These are phyloP conservation scores for Stomatorhinus ivindoensis DNA, from an alignment of 2,113 vertebrate species.

Conservation along the genomic window DNA sequence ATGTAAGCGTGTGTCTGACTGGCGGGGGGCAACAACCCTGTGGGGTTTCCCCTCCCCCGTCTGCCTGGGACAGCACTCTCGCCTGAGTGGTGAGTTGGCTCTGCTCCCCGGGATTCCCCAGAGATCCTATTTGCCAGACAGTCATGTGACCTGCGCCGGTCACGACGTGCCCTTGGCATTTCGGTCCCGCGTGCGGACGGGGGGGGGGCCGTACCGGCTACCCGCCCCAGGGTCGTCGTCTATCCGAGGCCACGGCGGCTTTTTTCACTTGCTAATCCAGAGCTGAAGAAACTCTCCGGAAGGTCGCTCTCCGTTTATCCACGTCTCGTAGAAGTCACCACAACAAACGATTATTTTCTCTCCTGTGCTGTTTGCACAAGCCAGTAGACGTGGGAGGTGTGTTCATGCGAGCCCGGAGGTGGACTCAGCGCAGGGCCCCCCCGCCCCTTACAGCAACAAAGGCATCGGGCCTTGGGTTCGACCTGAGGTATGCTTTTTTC, in stretches of 20 bases:
- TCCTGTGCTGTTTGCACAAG: not conserved
- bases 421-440: not conserved
- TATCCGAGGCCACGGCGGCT: not conserved
- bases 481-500: not conserved
- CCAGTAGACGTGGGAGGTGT: not conserved
- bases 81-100: not conserved
- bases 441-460: not conserved
- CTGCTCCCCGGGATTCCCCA: not conserved
- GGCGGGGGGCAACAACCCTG: not conserved
- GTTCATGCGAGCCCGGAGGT: not conserved
- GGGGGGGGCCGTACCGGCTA: not conserved
- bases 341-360: not conserved
- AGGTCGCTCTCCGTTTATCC: slow-evolving; percentile 5
- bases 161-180: not conserved
- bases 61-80: not conserved
- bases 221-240: not conserved
- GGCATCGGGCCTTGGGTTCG: not conserved
- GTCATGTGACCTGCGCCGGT: not conserved
- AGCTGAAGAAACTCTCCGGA: not conserved
- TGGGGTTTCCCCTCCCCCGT: not conserved
- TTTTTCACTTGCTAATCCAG: not conserved
- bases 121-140: not conserved
- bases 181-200: not conserved
- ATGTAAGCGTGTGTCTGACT: not conserved
- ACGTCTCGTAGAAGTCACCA: not conserved